phyloP scores from a whole-genome alignment of 2,888 invertebrate genomes.

The Nymphalis urticae region DNA sequence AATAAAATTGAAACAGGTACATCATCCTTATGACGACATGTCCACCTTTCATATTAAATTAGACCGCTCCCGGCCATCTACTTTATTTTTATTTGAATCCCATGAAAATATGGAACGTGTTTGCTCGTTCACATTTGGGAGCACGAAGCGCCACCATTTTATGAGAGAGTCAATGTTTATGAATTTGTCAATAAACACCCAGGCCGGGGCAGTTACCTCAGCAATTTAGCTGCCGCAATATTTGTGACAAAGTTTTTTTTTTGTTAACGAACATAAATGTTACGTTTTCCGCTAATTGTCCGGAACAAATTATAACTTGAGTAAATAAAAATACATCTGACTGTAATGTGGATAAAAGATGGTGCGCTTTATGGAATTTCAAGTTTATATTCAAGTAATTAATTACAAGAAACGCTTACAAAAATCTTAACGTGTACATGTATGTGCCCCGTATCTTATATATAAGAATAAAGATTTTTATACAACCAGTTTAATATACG shows the following conservation, averaged over 20 bases:
- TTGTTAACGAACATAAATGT: slow-evolving; percentile 52
- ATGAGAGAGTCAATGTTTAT: slow-evolving; percentile 77
- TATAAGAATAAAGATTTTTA: neutral
- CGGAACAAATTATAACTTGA: slow-evolving; percentile 58
- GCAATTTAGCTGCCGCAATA: slow-evolving; percentile 59
- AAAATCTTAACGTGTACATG: slow-evolving; percentile 53
- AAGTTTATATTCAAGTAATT: slow-evolving; percentile 59
- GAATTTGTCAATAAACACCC: slow-evolving; percentile 77
- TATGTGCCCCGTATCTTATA: slow-evolving; percentile 55
- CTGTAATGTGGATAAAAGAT: slow-evolving; percentile 68
- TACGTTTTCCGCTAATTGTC: slow-evolving; percentile 53
- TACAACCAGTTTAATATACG: slow-evolving; percentile 25
- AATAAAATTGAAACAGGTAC: slow-evolving; percentile 75
- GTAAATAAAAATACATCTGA: slow-evolving; percentile 64
- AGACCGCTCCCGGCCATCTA: slow-evolving; percentile 73
- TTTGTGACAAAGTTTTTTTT: slow-evolving; percentile 47
- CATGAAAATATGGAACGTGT: slow-evolving; percentile 77
- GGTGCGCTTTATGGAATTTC: slow-evolving; percentile 61
- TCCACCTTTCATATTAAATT: slow-evolving; percentile 77
- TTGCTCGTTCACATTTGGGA: slow-evolving; percentile 67
- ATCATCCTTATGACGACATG: slow-evolving; percentile 69
- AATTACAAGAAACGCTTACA: slow-evolving; percentile 68
- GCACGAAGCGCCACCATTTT: slow-evolving; percentile 64
- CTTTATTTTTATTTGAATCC: slow-evolving; percentile 80
- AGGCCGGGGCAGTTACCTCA: slow-evolving; percentile 59